Evolutionary conservation across 2,113 vertebrate genomes (phyloP), one percentile per base, ranked within the genome.

Genomic region (Myrmophylax atrothorax): DNA sequence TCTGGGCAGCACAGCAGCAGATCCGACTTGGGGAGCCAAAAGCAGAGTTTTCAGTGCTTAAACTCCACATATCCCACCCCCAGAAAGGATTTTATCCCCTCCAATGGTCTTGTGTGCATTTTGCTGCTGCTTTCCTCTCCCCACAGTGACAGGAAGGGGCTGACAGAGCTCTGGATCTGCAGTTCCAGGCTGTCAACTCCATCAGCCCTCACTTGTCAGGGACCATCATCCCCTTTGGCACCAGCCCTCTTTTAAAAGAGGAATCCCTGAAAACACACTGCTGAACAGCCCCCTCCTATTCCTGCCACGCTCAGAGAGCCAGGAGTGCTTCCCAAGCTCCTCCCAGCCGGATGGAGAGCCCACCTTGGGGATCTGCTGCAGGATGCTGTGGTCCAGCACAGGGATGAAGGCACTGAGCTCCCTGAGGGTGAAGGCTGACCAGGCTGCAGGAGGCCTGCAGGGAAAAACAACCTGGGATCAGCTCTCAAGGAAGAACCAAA

Each of bases 391-490:
- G 50, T 66, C 89, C 38, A 97, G 55, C 9, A 92, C 26, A 2
- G 46, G 72, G n/a, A 96, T 42, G 47, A 98, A 68, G 8, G 66
- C 69, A 14, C 53, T 14, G 15, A 98, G 95, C 38, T 95, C 60
- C 0, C 89, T 75, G 91, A 98, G 62, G 55, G 95, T 97, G 14
- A 94, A 95, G 35, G 90, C 69, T 18, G 98, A 91, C 98, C 98
- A 98, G 0, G 1, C n/a, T 4, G 56, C 91, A 17, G 96, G 96
- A 35, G 85, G 74, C 33, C 98, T 98, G 88, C 14, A 17, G 2
- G 16, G 4, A 83, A 35, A 75, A 47, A 33, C 33, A 4, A 58
- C 40, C 38, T 68, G 22, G 26, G 11, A 72, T 72, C n/a, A 93
- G 53, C 60, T 91, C 37, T 66, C 52, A 46, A 70, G 68, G 66